These are phyloP conservation scores for Anagrus nilaparvatae DNA, from an alignment of 1,140 invertebrate genomes.

Conservation along the genomic window DNA sequence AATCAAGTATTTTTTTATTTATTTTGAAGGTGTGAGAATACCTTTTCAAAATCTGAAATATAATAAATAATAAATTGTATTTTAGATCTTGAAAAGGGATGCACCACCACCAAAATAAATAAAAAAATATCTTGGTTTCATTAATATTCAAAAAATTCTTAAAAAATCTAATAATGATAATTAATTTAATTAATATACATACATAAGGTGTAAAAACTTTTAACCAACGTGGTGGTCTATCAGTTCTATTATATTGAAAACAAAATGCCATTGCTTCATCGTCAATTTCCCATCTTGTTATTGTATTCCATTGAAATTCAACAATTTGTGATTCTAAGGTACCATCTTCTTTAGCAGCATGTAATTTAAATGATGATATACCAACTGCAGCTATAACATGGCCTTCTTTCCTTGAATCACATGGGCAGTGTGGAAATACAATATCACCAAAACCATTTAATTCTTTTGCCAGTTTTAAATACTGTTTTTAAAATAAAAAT, in stretches of 20 bases:
- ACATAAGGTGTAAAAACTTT: constrained; percentile 89
- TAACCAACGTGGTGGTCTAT: constrained; percentile 71
- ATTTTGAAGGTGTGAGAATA: no score
- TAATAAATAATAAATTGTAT: no score
- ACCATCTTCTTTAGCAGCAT: constrained; percentile 82
- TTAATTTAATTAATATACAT: constrained; percentile 42
- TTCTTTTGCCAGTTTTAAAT: constrained; percentile 73
- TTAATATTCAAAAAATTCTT: constrained; percentile 2
- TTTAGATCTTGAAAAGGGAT: no score
- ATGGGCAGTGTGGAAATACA: constrained; percentile 90
- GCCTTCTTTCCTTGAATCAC: constrained; percentile 85
- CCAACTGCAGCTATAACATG: constrained; percentile 78
- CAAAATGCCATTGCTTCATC: constrained; percentile 85
- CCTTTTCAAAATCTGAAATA: no score
- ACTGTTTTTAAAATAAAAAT: constrained; percentile 44
- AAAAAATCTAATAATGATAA: constrained; percentile 8
- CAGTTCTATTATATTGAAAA: constrained; percentile 70
- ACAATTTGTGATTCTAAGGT: constrained; percentile 75
- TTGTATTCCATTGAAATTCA: constrained; percentile 71
- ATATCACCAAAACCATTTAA: constrained; percentile 86
- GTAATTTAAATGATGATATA: constrained; percentile 65
- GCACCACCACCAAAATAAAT: no score
- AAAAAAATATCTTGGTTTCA: constrained; percentile 6
- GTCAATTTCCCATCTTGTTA: constrained; percentile 78
- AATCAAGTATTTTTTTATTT: no score